Conservation (phyloP, 2,113 vertebrate species). For the Ictidomys tridecemlineatus region DNA sequence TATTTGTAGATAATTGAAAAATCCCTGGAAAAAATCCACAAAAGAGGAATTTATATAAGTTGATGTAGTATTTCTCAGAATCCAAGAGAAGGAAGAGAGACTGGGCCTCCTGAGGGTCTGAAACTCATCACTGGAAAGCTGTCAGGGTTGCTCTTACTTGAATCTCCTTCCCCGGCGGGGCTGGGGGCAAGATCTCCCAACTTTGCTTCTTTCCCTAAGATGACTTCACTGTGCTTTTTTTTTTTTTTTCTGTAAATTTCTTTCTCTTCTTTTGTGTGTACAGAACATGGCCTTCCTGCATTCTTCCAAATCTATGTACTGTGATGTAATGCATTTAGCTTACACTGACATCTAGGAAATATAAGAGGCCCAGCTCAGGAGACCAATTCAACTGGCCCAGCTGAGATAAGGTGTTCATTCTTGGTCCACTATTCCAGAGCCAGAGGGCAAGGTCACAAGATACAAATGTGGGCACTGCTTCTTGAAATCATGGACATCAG, state of each 20-base stretch:
- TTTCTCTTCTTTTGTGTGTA: background rate
- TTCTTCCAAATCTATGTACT: background rate
- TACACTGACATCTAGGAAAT: background rate
- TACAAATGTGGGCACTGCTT: background rate
- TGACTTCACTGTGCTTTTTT: background rate
- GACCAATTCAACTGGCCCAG: background rate
- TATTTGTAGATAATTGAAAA: background rate
- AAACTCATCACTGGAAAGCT: background rate
- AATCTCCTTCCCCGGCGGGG: background rate
- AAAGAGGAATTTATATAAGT: background rate
- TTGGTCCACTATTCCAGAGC: background rate
- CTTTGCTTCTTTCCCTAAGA: background rate
- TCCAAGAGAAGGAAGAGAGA: background rate
- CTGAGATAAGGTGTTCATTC: background rate
- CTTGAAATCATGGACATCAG: background rate
- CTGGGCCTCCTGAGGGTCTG: background rate
- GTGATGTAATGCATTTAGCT: background rate
- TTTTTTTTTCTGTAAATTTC: background rate
- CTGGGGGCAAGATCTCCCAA: background rate
- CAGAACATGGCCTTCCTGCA: background rate
- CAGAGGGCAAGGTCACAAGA: background rate
- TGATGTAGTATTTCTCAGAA: background rate
- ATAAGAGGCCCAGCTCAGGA: background rate
- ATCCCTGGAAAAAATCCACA: background rate
- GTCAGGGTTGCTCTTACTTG: background rate